These are phyloP conservation scores for Euclidia mi DNA, from an alignment of 2,888 invertebrate genomes.

Conservation along the genomic window DNA sequence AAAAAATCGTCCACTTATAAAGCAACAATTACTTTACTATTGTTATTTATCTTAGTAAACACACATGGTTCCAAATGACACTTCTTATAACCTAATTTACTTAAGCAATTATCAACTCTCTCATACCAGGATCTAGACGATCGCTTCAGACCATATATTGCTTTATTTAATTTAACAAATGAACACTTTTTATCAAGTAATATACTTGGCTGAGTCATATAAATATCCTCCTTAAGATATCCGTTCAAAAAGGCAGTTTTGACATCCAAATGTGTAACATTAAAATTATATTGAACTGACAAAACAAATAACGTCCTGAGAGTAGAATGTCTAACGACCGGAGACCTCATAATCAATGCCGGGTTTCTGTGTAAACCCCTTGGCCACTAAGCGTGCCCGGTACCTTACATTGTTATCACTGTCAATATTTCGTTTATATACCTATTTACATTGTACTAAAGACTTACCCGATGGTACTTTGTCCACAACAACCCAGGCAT, in stretches of 20 bases:
- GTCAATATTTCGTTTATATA: neutral
- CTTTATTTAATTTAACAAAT: neutral
- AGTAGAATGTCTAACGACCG: neutral
- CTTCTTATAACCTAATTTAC: neutral
- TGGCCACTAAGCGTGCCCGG: conserved; percentile 12
- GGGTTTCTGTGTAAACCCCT: conserved; percentile 10
- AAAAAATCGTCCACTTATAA: neutral
- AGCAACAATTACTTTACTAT: neutral
- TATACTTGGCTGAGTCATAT: neutral
- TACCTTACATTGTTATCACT: conserved; percentile 4
- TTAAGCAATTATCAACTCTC: neutral
- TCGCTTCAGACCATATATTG: neutral
- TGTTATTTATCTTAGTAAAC: neutral
- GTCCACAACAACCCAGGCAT: conserved; percentile 11
- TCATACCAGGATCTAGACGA: neutral
- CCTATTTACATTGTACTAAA: conserved; percentile 14
- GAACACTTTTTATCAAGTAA: neutral
- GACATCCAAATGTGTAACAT: neutral
- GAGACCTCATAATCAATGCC: neutral
- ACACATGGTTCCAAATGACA: neutral
- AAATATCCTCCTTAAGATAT: neutral
- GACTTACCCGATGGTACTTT: neutral
- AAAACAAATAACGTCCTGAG: neutral
- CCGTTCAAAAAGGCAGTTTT: neutral
- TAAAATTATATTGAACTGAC: neutral